Evolutionary conservation across 2,888 invertebrate species (phyloP), one percentile per base, ranked within the genome.

Genomic region (Rhaphigaster nebulosa): DNA sequence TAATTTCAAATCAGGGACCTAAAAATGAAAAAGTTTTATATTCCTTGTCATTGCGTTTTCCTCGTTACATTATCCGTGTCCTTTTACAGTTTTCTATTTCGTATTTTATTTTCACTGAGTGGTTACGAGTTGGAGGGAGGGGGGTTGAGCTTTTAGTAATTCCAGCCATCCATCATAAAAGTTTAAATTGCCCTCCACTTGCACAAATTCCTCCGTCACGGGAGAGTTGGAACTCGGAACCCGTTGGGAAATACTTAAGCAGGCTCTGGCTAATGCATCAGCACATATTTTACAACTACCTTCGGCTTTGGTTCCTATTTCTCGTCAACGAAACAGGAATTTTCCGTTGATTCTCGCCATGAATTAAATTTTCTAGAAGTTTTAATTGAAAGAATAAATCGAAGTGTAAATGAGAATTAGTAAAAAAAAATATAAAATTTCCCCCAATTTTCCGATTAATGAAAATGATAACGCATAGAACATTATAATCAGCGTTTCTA

Each of bases 131-230:
- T 76, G 4, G 38, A 26, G 29, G 5, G 84, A n/a, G 84, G 84
- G 15, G 41, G 41, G 6, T 26, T 45, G 45, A 50, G 45, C 41
- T 41, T 84, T 84, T 45, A 84, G 84, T 45, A 84, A 84, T 84
- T 45, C 45, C 84, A n/a, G 26, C 84, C 45, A 84, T 84, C 84
- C 45, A 84, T 84, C 84, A 84, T 84, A 84, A 84, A 84, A 84
- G 84, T 84, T 84, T 84, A 84, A 84, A 84, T 84, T 84, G 84
- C 45, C 45, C 45, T 45, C 84, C 84, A 84, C 84, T 84, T 84
- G 70, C 70, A 84, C 84, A 50, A 84, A 84, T 84, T 84, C 84
- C 84, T 26, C 84, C 84, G 65, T 76, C n/a, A 84, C n/a, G 84
- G n/a, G 84, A 10, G 45, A 84, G 84, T 45, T 84, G 26, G 41